Evolutionary conservation across 2,888 invertebrate genomes (phyloP), one percentile per base, ranked within the genome.

Genomic region (Athalia circularis): DNA sequence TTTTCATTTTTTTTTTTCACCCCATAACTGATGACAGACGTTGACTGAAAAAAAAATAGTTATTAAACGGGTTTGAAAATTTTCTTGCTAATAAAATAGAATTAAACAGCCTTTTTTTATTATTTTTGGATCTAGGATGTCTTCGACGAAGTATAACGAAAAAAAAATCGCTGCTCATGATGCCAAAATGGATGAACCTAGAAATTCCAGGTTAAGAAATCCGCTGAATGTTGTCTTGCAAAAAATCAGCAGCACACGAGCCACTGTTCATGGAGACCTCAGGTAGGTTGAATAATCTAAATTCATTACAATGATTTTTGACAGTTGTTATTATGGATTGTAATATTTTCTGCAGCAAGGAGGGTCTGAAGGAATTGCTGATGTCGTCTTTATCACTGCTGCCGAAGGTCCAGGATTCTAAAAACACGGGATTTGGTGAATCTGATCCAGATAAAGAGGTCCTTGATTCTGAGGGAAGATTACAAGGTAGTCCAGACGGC

Each of bases 291-390:
- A 48, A 68, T 57, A 43, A 4, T 13, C 4, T 4, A 11, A 11
- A 13, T 9, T 59, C 11, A 9, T 9, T 15, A 13, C n/a, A 8
- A 45, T 57, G n/a, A 57, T 70, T 29, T 1, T 29, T 5, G 4
- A 11, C 64, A 2, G 2, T 11, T 11, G 6, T 65, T 13, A 48
- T 48, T 43, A 13, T 1, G 0, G 0, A 3, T 11, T 68, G 9
- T 43, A 15, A 13, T 8, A 6, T 43, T 59, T 59, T 9, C 6
- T 3, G n/a, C 43, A 83, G 83, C 8, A 80, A 79, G 74, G 79
- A 81, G 15, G 79, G 77, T 54, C 61, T 80, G 43, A 82, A 70
- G 59, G 83, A 83, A 50, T 50, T 83, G 45, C 72, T 83, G 70
- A 80, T 80, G 78, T 80, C 82, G 4, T 75, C 79, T 6, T 45